Conservation (phyloP, 1,140 invertebrate genomes). For the Plectrocnemia conspersa region DNA sequence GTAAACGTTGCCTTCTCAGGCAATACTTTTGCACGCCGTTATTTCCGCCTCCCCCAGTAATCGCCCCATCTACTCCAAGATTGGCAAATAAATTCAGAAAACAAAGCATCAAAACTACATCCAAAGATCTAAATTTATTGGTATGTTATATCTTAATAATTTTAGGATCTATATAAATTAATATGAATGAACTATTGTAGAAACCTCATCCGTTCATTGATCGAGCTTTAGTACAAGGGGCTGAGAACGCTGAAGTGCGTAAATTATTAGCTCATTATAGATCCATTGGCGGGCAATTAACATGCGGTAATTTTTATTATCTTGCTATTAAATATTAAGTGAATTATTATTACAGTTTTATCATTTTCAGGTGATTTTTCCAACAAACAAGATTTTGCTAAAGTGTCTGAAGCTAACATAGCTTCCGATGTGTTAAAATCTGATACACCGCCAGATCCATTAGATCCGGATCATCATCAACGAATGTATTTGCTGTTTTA, state of each 20-base stretch:
- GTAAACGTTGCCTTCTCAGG: conserved; percentile 70
- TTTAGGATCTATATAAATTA: too few species aligned
- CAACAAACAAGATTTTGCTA: conserved; percentile 32
- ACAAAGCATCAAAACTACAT: background rate
- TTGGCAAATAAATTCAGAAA: conserved; percentile 6
- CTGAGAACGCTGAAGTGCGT: conserved; percentile 64
- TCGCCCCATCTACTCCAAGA: conserved; percentile 13
- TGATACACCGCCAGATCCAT: conserved; percentile 59
- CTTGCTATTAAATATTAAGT: background rate
- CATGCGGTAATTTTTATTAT: conserved; percentile 33
- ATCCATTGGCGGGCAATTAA: conserved; percentile 73
- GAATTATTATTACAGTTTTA: background rate
- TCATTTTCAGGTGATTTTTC: conserved; percentile 6
- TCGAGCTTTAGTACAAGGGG: conserved; percentile 60
- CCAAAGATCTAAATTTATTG: background rate
- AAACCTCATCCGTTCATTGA: conserved; percentile 68
- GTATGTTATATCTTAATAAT: background rate
- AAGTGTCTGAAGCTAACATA: conserved; percentile 36
- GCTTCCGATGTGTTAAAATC: conserved; percentile 20
- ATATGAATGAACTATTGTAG: too few species aligned
- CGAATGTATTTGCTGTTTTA: conserved; percentile 85
- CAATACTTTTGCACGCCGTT: conserved; percentile 75
- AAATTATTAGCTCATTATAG: conserved; percentile 77
- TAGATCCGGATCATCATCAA: conserved; percentile 86
- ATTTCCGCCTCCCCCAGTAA: conserved; percentile 45